Conservation (phyloP, 2,113 vertebrate genomes). For the Macrotus californicus region DNA sequence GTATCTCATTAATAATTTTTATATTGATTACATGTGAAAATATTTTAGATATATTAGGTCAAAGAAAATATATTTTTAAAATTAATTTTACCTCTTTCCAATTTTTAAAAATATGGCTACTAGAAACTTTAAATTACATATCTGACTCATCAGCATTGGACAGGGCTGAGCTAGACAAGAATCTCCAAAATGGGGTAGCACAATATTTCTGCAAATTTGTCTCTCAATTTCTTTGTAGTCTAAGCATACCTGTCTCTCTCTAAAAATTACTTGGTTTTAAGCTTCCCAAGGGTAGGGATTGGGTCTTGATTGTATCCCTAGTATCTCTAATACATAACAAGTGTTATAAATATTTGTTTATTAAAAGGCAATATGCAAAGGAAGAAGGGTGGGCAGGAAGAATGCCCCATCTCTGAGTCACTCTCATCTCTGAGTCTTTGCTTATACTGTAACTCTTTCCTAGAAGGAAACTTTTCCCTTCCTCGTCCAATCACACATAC, state of each 20-base stretch:
- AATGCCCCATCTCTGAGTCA: too few relatives aligned
- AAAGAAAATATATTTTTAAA: slow-evolving; percentile 6
- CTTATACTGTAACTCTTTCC: background rate
- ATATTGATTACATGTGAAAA: background rate
- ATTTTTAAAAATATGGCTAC: background rate
- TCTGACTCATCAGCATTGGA: background rate
- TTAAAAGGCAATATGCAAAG: background rate
- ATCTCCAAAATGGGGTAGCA: background rate
- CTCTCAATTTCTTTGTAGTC: background rate
- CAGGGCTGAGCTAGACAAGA: background rate
- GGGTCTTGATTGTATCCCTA: background rate
- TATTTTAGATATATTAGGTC: background rate
- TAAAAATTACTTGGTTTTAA: slow-evolving; percentile 4
- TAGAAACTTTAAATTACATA: background rate
- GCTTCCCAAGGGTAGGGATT: background rate
- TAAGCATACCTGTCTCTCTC: background rate
- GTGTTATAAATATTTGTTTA: background rate
- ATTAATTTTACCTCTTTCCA: slow-evolving; percentile 8
- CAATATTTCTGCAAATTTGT: background rate
- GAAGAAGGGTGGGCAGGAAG: background rate
- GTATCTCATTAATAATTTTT: background rate
- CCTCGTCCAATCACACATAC: background rate
- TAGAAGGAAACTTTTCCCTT: background rate
- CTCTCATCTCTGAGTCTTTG: background rate
- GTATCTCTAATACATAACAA: background rate